phyloP scores from a whole-genome alignment of 2,888 invertebrate genomes.

The Lochmaea crataegi region DNA sequence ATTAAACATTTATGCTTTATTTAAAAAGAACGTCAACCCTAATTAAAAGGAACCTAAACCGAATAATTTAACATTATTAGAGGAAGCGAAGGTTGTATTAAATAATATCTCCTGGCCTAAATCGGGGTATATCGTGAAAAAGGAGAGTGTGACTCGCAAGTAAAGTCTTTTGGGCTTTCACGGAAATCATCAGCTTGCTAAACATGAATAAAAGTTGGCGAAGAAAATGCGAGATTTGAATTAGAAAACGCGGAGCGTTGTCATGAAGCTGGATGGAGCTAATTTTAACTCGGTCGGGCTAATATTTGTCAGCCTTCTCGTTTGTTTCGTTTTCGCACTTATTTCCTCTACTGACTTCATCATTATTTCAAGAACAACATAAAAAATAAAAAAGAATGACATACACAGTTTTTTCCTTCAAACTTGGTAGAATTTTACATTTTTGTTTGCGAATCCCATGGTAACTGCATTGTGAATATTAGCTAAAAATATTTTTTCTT shows the following conservation, averaged over 20 bases:
- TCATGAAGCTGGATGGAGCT: conserved; percentile 27
- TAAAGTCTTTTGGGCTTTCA: conserved; percentile 53
- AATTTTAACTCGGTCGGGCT: conserved; percentile 24
- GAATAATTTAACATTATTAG: too few species aligned
- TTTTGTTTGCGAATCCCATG: too few species aligned
- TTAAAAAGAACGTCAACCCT: too few species aligned
- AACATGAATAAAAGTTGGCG: conserved; percentile 46
- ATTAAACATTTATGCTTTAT: too few species aligned
- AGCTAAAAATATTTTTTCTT: too few species aligned
- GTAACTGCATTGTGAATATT: too few species aligned
- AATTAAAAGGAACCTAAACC: too few species aligned
- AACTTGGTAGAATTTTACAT: too few species aligned
- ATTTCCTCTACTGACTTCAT: background rate
- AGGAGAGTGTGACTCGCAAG: conserved; percentile 60
- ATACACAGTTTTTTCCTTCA: too few species aligned
- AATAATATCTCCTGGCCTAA: background rate
- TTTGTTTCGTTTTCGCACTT: conserved; percentile 18
- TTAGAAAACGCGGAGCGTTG: conserved; percentile 30
- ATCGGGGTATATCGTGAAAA: background rate
- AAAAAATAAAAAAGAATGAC: background rate
- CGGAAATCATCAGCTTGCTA: conserved; percentile 47
- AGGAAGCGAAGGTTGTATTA: too few species aligned
- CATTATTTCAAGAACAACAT: background rate
- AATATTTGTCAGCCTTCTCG: conserved; percentile 21
- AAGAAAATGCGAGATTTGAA: conserved; percentile 42